Conservation (phyloP, 2,888 invertebrate genomes). For the Autographa gamma region DNA sequence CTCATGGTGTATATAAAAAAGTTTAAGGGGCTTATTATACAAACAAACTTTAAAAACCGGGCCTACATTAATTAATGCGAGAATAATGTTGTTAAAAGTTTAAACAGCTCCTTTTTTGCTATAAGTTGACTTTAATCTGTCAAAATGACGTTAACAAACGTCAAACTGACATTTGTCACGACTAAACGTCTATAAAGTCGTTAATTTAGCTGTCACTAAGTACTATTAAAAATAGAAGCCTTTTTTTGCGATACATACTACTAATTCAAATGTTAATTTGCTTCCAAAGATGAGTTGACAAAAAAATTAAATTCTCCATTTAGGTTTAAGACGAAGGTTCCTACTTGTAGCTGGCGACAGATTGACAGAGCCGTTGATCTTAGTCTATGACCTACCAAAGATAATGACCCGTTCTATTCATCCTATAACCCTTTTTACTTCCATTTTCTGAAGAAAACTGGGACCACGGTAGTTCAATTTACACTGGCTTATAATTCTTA, state of each 20-base stretch:
- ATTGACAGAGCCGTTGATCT: conserved; percentile 58
- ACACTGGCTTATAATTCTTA: conserved; percentile 26
- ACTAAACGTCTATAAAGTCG: conserved; percentile 10
- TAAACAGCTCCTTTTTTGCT: too few relatives aligned
- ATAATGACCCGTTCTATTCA: conserved; percentile 37
- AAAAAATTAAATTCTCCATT: conserved; percentile 39
- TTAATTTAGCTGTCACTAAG: conserved; percentile 11
- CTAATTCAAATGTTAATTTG: conserved; percentile 27
- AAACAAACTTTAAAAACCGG: too few relatives aligned
- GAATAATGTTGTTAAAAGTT: too few relatives aligned
- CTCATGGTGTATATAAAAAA: too few relatives aligned
- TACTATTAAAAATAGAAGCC: not conserved
- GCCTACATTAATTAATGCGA: too few relatives aligned
- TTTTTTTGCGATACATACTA: conserved; percentile 17
- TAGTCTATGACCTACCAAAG: conserved; percentile 46
- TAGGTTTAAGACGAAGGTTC: conserved; percentile 43
- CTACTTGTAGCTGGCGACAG: conserved; percentile 42
- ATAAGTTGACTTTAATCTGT: conserved; percentile 8
- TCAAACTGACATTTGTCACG: conserved; percentile 39
- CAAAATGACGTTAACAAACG: conserved; percentile 21
- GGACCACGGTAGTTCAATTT: conserved; percentile 32
- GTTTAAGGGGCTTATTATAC: too few relatives aligned
- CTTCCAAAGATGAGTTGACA: conserved; percentile 16
- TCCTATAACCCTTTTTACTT: conserved; percentile 17
- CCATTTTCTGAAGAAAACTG: conserved; percentile 26